Evolutionary conservation across 2,888 invertebrate genomes (phyloP), one percentile per base, ranked within the genome.

Genomic region (Athalia rosae): DNA sequence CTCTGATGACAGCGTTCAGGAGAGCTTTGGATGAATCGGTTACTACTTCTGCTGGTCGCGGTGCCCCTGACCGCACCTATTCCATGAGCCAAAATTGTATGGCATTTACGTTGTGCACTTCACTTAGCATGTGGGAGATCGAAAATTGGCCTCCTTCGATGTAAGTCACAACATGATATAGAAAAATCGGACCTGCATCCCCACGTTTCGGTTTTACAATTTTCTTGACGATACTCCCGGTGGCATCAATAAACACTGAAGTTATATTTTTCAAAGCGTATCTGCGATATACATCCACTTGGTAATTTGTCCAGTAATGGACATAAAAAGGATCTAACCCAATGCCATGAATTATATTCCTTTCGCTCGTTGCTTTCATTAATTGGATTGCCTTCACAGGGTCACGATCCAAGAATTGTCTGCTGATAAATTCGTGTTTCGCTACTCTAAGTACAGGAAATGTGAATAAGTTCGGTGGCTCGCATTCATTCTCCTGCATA

Each of bases 61-160:
- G 80, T 73, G 80, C 80, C n/a, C 82, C 82, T 53, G 61, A 63
- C 62, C 74, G 63, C 6, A 79, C 15, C 82, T 83, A 83, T 45
- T 79, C 77, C 76, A 77, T 77, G 0, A 84, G 48, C 81, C 83
- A 84, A 77, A 66, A 79, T 11, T 79, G 80, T 8, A 82, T 83
- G 0, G 58, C 61, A n/a, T 74, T 76, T 0, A 80, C 80, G 11
- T 76, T 69, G 5, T 83, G 81, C 3, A 41, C 41, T 78, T 82
- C 83, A 0, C 77, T 79, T 11, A 82, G 9, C 82, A 83, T 81
- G 77, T 83, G 81, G 4, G 67, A 13, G 2, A 83, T 74, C 4
- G 81, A 66, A 61, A 83, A 80, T 50, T 83, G 80, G 3, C 81
- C 80, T 63, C 76, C 76, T 48, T 74, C 13, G 7, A 69, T 47